Evolutionary conservation across 2,888 invertebrate genomes (phyloP), one percentile per base, ranked within the genome.

Genomic region (Drosophila seclusa): DNA sequence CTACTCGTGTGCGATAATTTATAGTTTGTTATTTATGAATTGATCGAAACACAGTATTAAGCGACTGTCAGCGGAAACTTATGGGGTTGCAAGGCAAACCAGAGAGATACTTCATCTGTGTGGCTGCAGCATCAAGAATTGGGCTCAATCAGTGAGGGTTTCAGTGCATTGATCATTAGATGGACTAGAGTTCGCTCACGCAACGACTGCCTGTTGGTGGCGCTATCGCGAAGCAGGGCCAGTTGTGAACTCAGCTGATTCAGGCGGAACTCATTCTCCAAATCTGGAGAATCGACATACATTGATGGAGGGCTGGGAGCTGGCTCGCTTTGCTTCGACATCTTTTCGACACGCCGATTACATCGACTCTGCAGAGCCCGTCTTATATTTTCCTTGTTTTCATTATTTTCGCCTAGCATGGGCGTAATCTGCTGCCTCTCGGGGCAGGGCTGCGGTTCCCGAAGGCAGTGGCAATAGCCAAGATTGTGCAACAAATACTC

Each of bases 401-500:
- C 68, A 0, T 16, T n/a, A 0, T 38, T 0, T 0, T 66, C 68
- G 0, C 0, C 36, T 2, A 7, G 10, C 16, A 16, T 49, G 13
- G 24, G 0, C 3, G 1, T 1, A 1, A 2, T 4, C 1, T 16
- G 4, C 1, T n/a, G 16, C n/a, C 10, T 1, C 1, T 6, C 36
- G 4, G 34, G 70, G 34, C 79, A 82, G 2, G 13, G 11, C 1
- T 59, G 34, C 21, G 68, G 60, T 0, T 73, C 34, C 2, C 73
- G 68, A 13, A 92, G 65, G 34, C 90, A 91, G 7, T 87, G 83
- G 64, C 91, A 91, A 52, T 87, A 91, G 42, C 83, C 76, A 2
- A 91, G 70, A 54, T 90, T 90, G 5, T 74, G 66, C 36, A 76
- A 36, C 7, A 91, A 53, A 60, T 91, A 91, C 54, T 91, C 91